Evolutionary conservation across 1,140 invertebrate species (phyloP).

Genomic region (Glomeris maerens): DNA sequence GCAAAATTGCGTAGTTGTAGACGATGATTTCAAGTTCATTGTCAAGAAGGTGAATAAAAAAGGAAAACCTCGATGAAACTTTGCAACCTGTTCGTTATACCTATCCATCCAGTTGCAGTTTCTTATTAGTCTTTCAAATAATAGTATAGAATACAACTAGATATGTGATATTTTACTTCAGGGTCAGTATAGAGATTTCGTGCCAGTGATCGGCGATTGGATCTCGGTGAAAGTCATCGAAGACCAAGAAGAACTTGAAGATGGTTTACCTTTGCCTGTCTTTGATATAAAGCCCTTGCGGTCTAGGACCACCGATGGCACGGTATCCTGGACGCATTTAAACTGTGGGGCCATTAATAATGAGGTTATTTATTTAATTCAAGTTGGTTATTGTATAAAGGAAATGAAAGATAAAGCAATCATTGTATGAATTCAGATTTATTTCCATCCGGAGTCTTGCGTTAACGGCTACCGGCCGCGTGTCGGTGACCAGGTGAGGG

Average conservation of each 20-base stretch:
- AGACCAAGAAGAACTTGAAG: background rate
- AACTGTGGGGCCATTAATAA: background rate
- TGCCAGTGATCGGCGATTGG: background rate
- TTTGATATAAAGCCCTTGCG: background rate
- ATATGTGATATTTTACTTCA: background rate
- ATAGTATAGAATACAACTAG: background rate
- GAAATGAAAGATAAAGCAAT: background rate
- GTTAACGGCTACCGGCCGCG: background rate
- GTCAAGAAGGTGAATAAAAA: background rate
- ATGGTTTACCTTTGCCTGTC: too few relatives aligned
- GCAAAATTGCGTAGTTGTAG: background rate
- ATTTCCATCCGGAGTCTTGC: background rate
- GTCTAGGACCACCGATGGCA: background rate
- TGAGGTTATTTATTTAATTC: background rate
- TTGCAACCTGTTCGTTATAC: background rate
- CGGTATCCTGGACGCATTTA: background rate
- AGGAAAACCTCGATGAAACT: background rate
- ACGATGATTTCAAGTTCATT: background rate
- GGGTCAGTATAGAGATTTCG: background rate
- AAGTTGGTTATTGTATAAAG: background rate
- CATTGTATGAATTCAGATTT: background rate
- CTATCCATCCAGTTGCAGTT: background rate
- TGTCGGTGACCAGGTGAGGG: background rate
- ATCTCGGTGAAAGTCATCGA: background rate
- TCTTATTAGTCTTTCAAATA: background rate